A percentile compares a stretch with the other conserved stretches of the same genome.
phyloP scores from a whole-genome alignment of 2,888 invertebrate genomes.

The Andrena minutula region DNA sequence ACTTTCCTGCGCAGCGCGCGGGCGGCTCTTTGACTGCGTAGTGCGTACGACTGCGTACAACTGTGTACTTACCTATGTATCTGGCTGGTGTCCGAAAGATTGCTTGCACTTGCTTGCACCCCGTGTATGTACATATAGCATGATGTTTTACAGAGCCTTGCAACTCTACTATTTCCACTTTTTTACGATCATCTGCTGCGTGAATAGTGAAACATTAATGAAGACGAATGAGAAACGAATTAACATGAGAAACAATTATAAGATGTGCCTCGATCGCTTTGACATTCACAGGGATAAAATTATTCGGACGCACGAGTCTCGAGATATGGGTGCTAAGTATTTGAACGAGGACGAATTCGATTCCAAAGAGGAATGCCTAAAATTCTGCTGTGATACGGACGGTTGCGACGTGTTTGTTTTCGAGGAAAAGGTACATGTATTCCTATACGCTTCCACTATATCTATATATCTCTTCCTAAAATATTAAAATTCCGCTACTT shows the following conservation, averaged over 20 bases:
- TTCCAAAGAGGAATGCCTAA: conserved; percentile 92
- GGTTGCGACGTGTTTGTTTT: conserved; percentile 96
- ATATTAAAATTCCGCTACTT: not conserved
- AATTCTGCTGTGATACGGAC: conserved; percentile 94
- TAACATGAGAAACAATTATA: conserved; percentile 85
- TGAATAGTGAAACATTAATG: conserved; percentile 69
- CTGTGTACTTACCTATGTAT: no score
- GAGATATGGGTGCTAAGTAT: conserved; percentile 95
- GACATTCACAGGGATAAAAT: conserved; percentile 95
- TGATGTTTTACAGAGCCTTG: conserved; percentile 76
- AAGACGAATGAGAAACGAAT: conserved; percentile 79
- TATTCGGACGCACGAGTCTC: conserved; percentile 95
- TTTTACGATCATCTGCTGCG: conserved; percentile 73
- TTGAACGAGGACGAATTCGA: conserved; percentile 94
- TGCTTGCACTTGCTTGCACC: no score
- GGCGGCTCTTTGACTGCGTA: no score
- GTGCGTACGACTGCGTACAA: no score
- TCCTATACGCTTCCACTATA: not conserved
- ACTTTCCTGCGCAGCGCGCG: no score
- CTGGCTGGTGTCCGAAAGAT: no score
- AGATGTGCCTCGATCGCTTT: conserved; percentile 91
- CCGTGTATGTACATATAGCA: conserved; percentile 15
- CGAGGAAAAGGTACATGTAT: conserved; percentile 91
- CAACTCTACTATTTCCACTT: conserved; percentile 74
- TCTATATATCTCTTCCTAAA: not conserved